phyloP scores from a whole-genome alignment of 2,797 vertebrate species.

The Poeciliopsis presidionis region DNA sequence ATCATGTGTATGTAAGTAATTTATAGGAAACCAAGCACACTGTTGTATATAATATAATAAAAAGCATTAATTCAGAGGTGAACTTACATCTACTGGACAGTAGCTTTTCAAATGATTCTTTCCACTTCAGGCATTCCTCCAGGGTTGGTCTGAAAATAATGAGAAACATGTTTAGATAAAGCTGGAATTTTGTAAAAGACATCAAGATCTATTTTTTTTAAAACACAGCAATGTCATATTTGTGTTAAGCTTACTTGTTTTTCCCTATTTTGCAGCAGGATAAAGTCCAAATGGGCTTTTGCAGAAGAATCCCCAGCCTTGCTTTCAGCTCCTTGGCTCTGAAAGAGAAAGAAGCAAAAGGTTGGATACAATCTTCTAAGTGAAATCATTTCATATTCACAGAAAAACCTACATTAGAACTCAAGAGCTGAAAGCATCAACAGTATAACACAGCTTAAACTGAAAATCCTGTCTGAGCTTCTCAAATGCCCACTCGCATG shows the following conservation, averaged over 20 bases:
- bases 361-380: conserved; percentile 25
- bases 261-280: conserved; percentile 76
- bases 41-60: not conserved
- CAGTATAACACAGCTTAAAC: not conserved
- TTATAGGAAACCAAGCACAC: not conserved
- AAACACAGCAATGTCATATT: not conserved
- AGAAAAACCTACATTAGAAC: not conserved
- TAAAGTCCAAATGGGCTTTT: conserved; percentile 82
- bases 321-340: conserved; percentile 92
- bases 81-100: conserved; percentile 94
- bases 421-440: not conserved
- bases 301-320: conserved; percentile 87
- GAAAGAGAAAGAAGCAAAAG: conserved; percentile 41
- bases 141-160: conserved; percentile 83
- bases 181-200: not conserved
- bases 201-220: not conserved
- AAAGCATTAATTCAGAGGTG: not conserved
- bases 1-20: not conserved
- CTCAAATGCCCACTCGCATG: not conserved
- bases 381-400: not conserved
- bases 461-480: not conserved
- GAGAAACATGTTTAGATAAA: conserved; percentile 19
- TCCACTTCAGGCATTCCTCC: conserved; percentile 91
- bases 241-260: conserved; percentile 69
- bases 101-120: conserved; percentile 91